Evolutionary conservation across 2,113 vertebrate genomes (phyloP).

Genomic region (Charina bottae): DNA sequence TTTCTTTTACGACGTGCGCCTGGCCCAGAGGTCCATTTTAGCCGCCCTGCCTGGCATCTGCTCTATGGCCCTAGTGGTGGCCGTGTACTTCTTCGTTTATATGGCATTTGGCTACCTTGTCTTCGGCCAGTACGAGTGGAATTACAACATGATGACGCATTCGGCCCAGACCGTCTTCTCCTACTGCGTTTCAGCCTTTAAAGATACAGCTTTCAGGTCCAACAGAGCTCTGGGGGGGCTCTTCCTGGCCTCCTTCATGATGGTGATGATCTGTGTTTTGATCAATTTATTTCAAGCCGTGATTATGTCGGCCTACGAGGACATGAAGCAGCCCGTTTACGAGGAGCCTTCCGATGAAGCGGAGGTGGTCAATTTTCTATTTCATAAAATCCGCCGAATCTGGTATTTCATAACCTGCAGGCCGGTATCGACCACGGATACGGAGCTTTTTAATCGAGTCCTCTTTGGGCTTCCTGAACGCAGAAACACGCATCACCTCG

Average conservation of each 20-base stretch:
- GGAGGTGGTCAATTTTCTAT: conserved; percentile 55
- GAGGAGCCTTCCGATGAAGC: conserved; percentile 68
- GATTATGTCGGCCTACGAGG: conserved; percentile 61
- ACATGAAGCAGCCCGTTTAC: conserved; percentile 56
- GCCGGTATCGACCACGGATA: neutral
- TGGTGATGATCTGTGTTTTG: conserved; percentile 68
- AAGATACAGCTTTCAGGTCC: conserved; percentile 47
- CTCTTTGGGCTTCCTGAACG: conserved; percentile 55
- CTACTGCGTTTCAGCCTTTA: conserved; percentile 66
- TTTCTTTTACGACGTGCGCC: conserved; percentile 56
- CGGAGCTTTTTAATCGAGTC: conserved; percentile 21
- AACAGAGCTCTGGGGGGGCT: conserved; percentile 58
- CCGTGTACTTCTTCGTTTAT: conserved; percentile 59
- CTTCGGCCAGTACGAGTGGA: conserved; percentile 72
- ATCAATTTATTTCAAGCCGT: conserved; percentile 68
- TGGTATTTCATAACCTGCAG: conserved; percentile 27
- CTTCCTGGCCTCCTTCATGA: conserved; percentile 64
- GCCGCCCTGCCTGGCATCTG: conserved; percentile 55
- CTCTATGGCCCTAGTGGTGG: conserved; percentile 59
- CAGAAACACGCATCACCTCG: conserved; percentile 31
- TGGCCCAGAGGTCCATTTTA: conserved; percentile 63
- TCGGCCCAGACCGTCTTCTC: conserved; percentile 67
- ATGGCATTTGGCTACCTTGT: conserved; percentile 66
- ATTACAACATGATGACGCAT: conserved; percentile 57
- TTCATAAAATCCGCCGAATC: neutral